Base-by-base conservation (phyloP, 2,888 invertebrate species). In the Gasteruption jaculator region DNA sequence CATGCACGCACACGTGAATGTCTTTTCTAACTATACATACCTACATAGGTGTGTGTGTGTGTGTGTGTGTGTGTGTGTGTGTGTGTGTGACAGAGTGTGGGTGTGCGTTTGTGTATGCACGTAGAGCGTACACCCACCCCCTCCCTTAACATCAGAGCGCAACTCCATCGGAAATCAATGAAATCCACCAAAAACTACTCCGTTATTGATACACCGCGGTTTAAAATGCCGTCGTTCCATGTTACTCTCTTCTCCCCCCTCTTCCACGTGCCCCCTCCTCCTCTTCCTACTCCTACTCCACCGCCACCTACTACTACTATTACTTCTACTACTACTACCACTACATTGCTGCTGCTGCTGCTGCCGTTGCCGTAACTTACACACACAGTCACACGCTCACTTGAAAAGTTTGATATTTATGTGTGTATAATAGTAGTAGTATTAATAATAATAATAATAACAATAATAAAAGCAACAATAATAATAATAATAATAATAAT, bases 121-220 rank as follows among this genome's bases (percentile, higher is more conserved):
- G n/a, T 10, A 11, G 8, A 16, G 21, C 22, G n/a, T n/a, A n/a
- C n/a, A n/a, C n/a, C n/a, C n/a, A n/a, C n/a, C 33, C 38, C 39
- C 36, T 38, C 38, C 46, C 49, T 48, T 50, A 52, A 52, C 54
- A 56, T 60, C 55, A 48, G n/a, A n/a, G 53, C 53, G 57, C 59
- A 53, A 54, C 57, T 55, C 57, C 50, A 66, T 66, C 57, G 65
- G 58, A 66, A 66, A 66, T 66, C 66, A 63, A 66, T 66, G 60
- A 60, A 60, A 63, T 58, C 58, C 53, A 51, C 58, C 61, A 53
- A 60, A 63, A 64, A 60, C 57, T 55, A 56, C 58, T 62, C 52
- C 50, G 58, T 65, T 65, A 65, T 64, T 63, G 62, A 65, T 65
- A 61, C 53, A 56, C 50, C 51, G 53, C 48, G 60, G 59, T 63